These are phyloP conservation scores for Eueides isabella DNA, from an alignment of 1,140 invertebrate genomes.

Conservation along the genomic window DNA sequence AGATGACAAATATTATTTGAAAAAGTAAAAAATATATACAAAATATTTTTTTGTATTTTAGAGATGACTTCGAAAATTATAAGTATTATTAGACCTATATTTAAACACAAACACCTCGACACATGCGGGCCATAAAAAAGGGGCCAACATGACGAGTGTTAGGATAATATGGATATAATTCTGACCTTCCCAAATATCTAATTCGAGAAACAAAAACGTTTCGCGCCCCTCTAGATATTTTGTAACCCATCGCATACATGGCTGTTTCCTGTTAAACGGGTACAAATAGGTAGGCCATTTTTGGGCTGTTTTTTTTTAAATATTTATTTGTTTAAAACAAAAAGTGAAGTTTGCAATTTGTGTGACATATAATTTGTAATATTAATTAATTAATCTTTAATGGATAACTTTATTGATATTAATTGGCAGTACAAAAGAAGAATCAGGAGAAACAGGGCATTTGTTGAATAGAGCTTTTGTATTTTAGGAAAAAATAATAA, in stretches of 20 bases:
- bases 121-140: constrained; percentile 64
- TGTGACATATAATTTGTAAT: too few species aligned
- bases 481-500: too few species aligned
- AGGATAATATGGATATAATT: constrained; percentile 57
- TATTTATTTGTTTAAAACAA: too few species aligned
- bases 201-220: constrained; percentile 53
- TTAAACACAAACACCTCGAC: constrained; percentile 27
- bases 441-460: too few species aligned
- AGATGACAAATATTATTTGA: neutral
- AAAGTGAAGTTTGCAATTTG: too few species aligned
- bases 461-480: too few species aligned
- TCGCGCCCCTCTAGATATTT: constrained; percentile 42
- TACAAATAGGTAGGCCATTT: neutral
- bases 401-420: too few species aligned
- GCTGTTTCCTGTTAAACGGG: neutral
- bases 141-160: constrained; percentile 49
- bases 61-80: neutral
- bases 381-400: too few species aligned
- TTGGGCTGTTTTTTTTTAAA: neutral
- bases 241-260: neutral
- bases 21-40: too few species aligned
- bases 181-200: constrained; percentile 46
- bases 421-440: too few species aligned
- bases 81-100: constrained; percentile 5
- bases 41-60: neutral